Base-by-base conservation (phyloP, 2,888 invertebrate genomes). In the Sisyra nigra region DNA sequence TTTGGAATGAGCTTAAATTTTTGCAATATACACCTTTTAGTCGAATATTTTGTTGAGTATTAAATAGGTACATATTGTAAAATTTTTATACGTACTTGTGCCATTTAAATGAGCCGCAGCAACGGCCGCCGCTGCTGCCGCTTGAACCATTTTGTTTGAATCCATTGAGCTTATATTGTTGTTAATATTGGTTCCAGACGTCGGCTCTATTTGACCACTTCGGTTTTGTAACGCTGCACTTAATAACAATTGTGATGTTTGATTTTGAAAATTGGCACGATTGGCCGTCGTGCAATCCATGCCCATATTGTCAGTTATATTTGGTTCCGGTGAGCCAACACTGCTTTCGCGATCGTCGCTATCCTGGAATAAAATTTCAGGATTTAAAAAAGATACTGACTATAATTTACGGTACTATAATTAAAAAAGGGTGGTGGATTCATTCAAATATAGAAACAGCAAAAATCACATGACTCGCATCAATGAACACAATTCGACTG, bases 61-160 rank as follows among this genome's bases (percentile, higher is more conserved):
- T n/a, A n/a, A n/a, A n/a, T n/a, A n/a, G n/a, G n/a, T n/a, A n/a
- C n/a, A n/a, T n/a, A n/a, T n/a, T n/a, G n/a, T n/a, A n/a, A n/a
- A n/a, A n/a, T n/a, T n/a, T n/a, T n/a, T n/a, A 9, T 37, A 9
- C 2, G 66, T 63, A 76, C 76, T 75, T 54, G 74, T 70, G 57
- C 76, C 76, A 55, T 76, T 76, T 38, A 76, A 59, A 58, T 76
- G 76, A 38, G 73, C 69, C 48, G 69, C 66, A 19, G 66, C 66
- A 33, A 68, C 65, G 10, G 70, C 67, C 10, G 66, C 66, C 31
- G 67, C 67, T 41, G 61, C 60, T 47, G 66, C 66, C 44, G 63
- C 62, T 40, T 66, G 66, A 49, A 67, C 67, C 43, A 61, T 54
- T 49, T 56, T 59, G 39, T 61, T 60, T 4, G 61, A 60, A 11